Conservation (phyloP, 2,113 vertebrate species). For the Rana temporaria region DNA sequence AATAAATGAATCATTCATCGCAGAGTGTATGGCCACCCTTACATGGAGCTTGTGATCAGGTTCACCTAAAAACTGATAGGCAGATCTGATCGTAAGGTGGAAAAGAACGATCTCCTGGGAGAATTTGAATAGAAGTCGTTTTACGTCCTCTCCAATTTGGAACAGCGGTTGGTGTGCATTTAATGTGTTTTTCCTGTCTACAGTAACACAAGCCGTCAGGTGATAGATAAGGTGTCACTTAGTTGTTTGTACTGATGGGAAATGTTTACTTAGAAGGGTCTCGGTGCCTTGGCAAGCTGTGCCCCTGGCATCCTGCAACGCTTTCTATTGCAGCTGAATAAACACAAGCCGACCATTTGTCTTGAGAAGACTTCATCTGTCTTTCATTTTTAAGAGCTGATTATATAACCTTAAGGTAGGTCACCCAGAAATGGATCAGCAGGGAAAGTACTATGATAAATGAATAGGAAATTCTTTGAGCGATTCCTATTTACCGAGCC, state of each 20-base stretch:
- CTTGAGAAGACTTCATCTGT: constrained; percentile 27
- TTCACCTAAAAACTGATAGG: too few relatives aligned
- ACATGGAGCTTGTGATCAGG: too few relatives aligned
- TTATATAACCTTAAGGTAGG: constrained; percentile 53
- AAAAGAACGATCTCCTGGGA: too few relatives aligned
- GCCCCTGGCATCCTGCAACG: constrained; percentile 1
- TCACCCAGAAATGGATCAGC: constrained; percentile 22
- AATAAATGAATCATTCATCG: too few relatives aligned
- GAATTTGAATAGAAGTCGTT: too few relatives aligned
- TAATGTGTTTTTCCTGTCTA: neutral
- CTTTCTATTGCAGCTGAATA: constrained; percentile 32
- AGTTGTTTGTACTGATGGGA: constrained; percentile 38
- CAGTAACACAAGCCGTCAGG: neutral
- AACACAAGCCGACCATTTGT: constrained; percentile 27
- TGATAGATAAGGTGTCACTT: constrained; percentile 36
- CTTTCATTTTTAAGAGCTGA: constrained; percentile 41
- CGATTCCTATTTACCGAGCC: neutral
- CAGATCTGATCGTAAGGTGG: too few relatives aligned
- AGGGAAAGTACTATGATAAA: constrained; percentile 4
- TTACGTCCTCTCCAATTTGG: too few relatives aligned
- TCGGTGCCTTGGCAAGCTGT: neutral
- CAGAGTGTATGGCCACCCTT: too few relatives aligned
- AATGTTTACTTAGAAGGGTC: constrained; percentile 25
- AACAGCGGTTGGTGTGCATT: neutral
- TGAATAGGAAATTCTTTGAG: neutral